A percentile compares a stretch with the other conserved stretches of the same genome.
Evolutionary conservation across 2,888 invertebrate species (phyloP).

Genomic region (Pristionchus exspectatus): DNA sequence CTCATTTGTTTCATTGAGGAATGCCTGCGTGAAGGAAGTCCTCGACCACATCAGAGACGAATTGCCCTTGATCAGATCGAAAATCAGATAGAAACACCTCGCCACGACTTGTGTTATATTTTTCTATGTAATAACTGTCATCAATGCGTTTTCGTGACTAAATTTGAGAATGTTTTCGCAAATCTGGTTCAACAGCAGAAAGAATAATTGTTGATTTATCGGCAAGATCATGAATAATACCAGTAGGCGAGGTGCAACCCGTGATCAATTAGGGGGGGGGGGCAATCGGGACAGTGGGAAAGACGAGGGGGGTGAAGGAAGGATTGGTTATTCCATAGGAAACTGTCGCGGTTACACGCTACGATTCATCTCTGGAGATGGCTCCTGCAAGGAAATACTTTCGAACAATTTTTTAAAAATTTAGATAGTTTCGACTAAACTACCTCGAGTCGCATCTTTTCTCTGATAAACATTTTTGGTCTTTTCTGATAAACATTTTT

Average conservation of each 20-base stretch:
- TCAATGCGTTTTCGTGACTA: too few species aligned
- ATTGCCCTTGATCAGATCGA: not conserved
- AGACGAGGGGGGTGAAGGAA: not conserved
- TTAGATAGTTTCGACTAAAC: too few species aligned
- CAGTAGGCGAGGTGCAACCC: not conserved
- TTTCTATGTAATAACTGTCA: not conserved
- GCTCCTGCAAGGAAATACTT: not conserved
- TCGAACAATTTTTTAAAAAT: not conserved
- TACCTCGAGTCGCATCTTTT: too few species aligned
- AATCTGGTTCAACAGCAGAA: not conserved
- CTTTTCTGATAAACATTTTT: too few species aligned
- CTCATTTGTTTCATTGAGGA: not conserved
- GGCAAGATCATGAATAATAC: not conserved
- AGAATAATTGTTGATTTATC: not conserved
- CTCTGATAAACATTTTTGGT: too few species aligned
- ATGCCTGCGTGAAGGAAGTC: not conserved
- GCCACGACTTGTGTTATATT: not conserved
- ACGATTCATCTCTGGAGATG: conserved; percentile 42
- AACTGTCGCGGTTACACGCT: not conserved
- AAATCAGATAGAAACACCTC: not conserved
- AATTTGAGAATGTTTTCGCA: too few species aligned
- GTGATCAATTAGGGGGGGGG: not conserved
- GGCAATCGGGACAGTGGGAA: not conserved
- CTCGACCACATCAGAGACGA: not conserved
- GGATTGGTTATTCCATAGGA: not conserved